A percentile compares a stretch with the other conserved stretches of the same genome.
Evolutionary conservation across 1,140 invertebrate species (phyloP).

Genomic region (Eupeodes corollae): DNA sequence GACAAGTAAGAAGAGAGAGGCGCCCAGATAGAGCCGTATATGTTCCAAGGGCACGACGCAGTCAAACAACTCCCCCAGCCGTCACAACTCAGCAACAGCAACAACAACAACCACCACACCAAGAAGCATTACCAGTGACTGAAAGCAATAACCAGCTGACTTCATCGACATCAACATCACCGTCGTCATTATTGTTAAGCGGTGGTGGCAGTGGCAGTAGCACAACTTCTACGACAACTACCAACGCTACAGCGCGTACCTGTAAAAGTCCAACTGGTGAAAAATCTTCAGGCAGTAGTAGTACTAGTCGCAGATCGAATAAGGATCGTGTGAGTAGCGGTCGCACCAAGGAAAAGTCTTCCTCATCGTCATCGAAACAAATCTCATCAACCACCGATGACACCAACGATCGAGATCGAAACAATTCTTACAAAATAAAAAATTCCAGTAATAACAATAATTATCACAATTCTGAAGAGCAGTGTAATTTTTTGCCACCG

Average conservation of each 20-base stretch:
- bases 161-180: slow-evolving; percentile 9
- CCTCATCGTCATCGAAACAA: too few relatives aligned
- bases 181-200: slow-evolving; percentile 2
- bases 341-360: too few relatives aligned
- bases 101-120: not conserved
- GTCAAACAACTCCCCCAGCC: slow-evolving; percentile 36
- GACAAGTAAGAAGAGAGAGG: slow-evolving; percentile 38
- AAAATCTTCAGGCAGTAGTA: too few relatives aligned
- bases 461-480: too few relatives aligned
- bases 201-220: slow-evolving; percentile 6
- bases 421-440: not conserved
- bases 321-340: too few relatives aligned
- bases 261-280: not conserved
- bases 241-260: not conserved
- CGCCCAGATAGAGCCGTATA: slow-evolving; percentile 67
- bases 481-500: too few relatives aligned
- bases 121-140: too few relatives aligned
- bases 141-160: not conserved
- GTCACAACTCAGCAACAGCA: slow-evolving; percentile 9
- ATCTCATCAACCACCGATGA: not conserved
- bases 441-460: too few relatives aligned
- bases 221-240: slow-evolving; percentile 6
- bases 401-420: not conserved
- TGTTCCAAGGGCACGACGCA: slow-evolving; percentile 57
- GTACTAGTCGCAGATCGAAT: too few relatives aligned